A percentile compares a stretch with the other conserved stretches of the same genome.
Evolutionary conservation across 2,888 invertebrate species (phyloP).

Genomic region (Vannuccia rotundouncinata): DNA sequence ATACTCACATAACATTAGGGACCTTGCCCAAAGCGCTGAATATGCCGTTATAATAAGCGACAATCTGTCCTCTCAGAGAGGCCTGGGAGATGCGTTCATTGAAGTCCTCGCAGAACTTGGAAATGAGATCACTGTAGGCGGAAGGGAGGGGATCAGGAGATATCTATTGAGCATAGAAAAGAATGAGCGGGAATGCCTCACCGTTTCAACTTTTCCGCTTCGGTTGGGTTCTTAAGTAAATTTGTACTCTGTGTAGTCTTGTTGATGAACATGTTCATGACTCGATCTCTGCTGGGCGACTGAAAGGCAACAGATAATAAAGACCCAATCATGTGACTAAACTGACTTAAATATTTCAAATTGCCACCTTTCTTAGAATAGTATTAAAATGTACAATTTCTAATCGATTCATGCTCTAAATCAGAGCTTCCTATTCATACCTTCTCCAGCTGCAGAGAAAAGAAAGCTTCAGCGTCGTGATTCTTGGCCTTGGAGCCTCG

Average conservation of each 20-base stretch:
- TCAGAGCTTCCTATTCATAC: too few relatives aligned
- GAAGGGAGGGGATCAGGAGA: too few relatives aligned
- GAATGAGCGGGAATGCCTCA: constrained; percentile 40
- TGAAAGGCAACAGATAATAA: too few relatives aligned
- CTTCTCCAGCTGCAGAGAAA: constrained; percentile 56
- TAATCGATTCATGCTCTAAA: too few relatives aligned
- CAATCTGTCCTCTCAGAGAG: constrained; percentile 51
- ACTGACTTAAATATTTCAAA: too few relatives aligned
- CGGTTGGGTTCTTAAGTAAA: constrained; percentile 48
- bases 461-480: constrained; percentile 49
- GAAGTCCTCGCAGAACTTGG: constrained; percentile 49
- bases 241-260: constrained; percentile 49
- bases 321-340: too few relatives aligned
- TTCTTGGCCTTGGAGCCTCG: not conserved
- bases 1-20: constrained; percentile 50
- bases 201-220: constrained; percentile 52
- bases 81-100: constrained; percentile 49
- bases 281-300: constrained; percentile 52
- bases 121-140: constrained; percentile 46
- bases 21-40: constrained; percentile 49
- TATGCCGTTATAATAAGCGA: constrained; percentile 53
- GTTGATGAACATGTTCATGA: constrained; percentile 52
- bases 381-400: too few relatives aligned
- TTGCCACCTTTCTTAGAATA: too few relatives aligned
- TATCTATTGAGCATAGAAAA: too few relatives aligned